These are phyloP conservation scores for Dione juno DNA, from an alignment of 2,888 invertebrate genomes.

Conservation along the genomic window DNA sequence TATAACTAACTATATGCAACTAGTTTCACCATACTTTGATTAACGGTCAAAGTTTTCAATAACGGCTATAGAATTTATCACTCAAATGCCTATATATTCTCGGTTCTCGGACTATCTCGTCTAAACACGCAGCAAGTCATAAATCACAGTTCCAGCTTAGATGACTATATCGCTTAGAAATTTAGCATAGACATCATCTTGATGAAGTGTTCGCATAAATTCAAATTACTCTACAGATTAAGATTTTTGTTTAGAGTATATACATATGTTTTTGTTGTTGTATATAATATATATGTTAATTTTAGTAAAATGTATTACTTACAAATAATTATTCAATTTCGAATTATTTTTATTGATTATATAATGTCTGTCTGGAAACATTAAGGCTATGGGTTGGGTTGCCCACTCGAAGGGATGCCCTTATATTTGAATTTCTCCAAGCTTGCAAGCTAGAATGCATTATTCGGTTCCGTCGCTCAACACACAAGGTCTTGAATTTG, in stretches of 20 bases:
- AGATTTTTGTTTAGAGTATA: neutral
- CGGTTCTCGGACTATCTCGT: slow-evolving; percentile 14
- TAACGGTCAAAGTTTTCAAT: neutral
- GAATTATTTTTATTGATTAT: no score
- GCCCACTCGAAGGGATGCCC: no score
- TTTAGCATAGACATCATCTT: slow-evolving; percentile 11
- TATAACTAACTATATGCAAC: neutral
- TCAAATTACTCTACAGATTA: slow-evolving; percentile 10
- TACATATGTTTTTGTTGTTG: no score
- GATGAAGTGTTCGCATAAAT: slow-evolving; percentile 6
- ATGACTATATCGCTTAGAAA: slow-evolving; percentile 15
- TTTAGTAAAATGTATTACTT: no score
- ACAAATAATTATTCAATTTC: no score
- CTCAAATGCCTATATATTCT: neutral
- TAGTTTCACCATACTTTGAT: neutral
- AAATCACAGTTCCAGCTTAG: slow-evolving; percentile 21
- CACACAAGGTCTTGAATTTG: no score
- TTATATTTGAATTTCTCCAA: no score
- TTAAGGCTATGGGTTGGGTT: no score
- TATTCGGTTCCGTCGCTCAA: no score
- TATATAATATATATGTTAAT: no score
- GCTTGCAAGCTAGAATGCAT: no score
- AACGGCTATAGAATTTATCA: neutral
- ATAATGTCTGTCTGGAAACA: no score
- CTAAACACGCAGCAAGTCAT: slow-evolving; percentile 15